Evolutionary conservation across 2,888 invertebrate genomes (phyloP).

Genomic region (Xestobium rufovillosum): DNA sequence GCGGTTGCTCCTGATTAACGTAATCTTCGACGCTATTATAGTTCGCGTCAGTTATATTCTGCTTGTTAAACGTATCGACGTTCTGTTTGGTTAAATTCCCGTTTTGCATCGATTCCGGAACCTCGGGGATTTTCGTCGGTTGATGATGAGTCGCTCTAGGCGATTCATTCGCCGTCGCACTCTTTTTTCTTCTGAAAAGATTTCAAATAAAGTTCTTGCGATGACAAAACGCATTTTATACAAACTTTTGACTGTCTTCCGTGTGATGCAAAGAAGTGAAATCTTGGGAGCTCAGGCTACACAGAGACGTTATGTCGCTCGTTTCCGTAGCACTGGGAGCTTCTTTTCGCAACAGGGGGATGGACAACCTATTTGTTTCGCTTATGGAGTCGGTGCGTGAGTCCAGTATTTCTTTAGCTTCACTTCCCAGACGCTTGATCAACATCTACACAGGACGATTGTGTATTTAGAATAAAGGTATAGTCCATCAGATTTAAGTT

Average conservation of each 20-base stretch:
- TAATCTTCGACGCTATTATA: slow-evolving; percentile 29
- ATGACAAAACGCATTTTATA: too few relatives aligned
- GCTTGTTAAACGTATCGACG: slow-evolving; percentile 23
- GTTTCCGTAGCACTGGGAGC: slow-evolving; percentile 59
- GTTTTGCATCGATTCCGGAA: too few relatives aligned
- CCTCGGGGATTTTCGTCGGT: too few relatives aligned
- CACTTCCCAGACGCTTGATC: slow-evolving; percentile 58
- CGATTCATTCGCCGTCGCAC: slow-evolving; percentile 26
- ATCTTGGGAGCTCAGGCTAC: slow-evolving; percentile 58
- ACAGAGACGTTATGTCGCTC: slow-evolving; percentile 64
- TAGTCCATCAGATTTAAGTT: not conserved
- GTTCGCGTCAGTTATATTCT: slow-evolving; percentile 23
- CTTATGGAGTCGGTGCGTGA: slow-evolving; percentile 36
- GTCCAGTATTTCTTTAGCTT: slow-evolving; percentile 44
- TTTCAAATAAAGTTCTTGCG: too few relatives aligned
- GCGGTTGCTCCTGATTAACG: too few relatives aligned
- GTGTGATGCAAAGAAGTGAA: slow-evolving; percentile 48
- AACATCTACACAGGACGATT: slow-evolving; percentile 50
- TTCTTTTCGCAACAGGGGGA: slow-evolving; percentile 47
- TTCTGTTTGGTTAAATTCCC: slow-evolving; percentile 21
- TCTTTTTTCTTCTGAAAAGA: slow-evolving; percentile 27
- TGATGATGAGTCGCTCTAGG: too few relatives aligned
- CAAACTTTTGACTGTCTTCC: slow-evolving; percentile 45
- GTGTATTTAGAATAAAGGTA: slow-evolving; percentile 1
- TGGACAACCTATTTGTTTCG: slow-evolving; percentile 38